Conservation (phyloP, 2,888 invertebrate genomes). For the Biston betularia region DNA sequence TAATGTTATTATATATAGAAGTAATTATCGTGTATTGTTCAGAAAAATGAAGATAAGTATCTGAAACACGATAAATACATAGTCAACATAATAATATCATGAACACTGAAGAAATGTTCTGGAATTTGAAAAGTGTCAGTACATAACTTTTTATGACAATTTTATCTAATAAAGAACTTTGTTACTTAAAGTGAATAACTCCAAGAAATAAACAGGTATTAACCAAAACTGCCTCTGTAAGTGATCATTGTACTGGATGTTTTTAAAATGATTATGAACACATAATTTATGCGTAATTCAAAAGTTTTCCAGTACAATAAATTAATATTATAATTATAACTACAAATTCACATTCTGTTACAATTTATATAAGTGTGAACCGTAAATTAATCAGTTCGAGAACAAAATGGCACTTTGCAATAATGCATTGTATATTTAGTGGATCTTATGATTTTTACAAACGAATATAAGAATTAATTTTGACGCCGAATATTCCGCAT, state of each 20-base stretch:
- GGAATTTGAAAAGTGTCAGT: no score
- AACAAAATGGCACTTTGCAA: constrained; percentile 83
- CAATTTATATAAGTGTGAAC: constrained; percentile 66
- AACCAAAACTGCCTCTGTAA: constrained; percentile 74
- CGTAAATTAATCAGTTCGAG: constrained; percentile 68
- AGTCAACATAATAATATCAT: constrained; percentile 61
- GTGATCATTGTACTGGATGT: constrained; percentile 72
- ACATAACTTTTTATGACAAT: no score
- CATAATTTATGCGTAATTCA: constrained; percentile 72
- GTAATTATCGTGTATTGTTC: constrained; percentile 6
- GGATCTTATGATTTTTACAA: constrained; percentile 61
- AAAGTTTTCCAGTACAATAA: constrained; percentile 74
- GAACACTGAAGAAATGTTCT: constrained; percentile 51
- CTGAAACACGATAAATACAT: constrained; percentile 9
- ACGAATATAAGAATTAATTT: constrained; percentile 75
- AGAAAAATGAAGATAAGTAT: constrained; percentile 4
- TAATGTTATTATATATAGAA: not conserved
- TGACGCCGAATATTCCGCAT: constrained; percentile 80
- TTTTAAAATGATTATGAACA: constrained; percentile 82
- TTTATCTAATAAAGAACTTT: constrained; percentile 38
- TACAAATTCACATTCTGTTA: constrained; percentile 70
- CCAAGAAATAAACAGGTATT: constrained; percentile 58
- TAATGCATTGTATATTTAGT: constrained; percentile 76
- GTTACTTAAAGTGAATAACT: constrained; percentile 53
- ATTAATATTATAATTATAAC: constrained; percentile 67